Percentiles rank a stretch among this genome's conserved stretches.
phyloP scores from a whole-genome alignment of 1,140 invertebrate species.

The Tetragonula clypearis region DNA sequence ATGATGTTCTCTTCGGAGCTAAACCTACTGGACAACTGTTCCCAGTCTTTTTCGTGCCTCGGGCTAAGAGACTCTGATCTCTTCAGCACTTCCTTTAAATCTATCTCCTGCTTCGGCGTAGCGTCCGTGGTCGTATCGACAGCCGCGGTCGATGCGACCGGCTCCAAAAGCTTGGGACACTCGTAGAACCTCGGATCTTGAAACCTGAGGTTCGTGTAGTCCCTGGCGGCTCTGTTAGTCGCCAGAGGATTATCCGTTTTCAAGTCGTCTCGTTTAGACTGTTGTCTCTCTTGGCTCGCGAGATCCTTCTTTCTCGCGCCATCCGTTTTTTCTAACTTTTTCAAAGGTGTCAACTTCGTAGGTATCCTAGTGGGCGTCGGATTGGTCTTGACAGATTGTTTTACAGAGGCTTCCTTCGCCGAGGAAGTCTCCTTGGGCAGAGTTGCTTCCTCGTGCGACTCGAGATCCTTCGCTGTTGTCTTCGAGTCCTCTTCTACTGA shows the following conservation, averaged over 20 bases:
- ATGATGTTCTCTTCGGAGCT: conserved; percentile 78
- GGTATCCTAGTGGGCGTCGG: conserved; percentile 73
- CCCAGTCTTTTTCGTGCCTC: conserved; percentile 78
- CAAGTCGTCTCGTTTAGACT: conserved; percentile 55
- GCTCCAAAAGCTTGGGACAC: conserved; percentile 71
- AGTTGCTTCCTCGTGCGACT: conserved; percentile 80
- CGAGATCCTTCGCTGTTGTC: conserved; percentile 80
- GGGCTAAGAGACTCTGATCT: conserved; percentile 79
- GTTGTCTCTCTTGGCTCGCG: conserved; percentile 45
- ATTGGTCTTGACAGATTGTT: conserved; percentile 15
- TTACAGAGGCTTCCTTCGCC: conserved; percentile 2
- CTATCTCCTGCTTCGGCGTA: conserved; percentile 60
- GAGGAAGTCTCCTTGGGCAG: conserved; percentile 66
- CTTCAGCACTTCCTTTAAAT: conserved; percentile 74
- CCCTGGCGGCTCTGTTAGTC: conserved; percentile 73
- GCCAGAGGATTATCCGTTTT: conserved; percentile 62
- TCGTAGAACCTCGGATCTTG: conserved; percentile 78
- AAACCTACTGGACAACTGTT: conserved; percentile 75
- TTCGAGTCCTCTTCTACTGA: conserved; percentile 81
- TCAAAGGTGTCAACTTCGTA: conserved; percentile 74
- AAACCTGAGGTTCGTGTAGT: conserved; percentile 78
- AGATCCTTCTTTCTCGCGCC: conserved; percentile 52
- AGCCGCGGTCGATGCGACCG: neutral
- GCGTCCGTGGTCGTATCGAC: neutral
- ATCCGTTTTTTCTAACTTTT: conserved; percentile 63